Percentiles rank a stretch among this genome's conserved stretches.
Conservation (phyloP, 2,797 vertebrate species). For the Chaetodon trifasciatus region DNA sequence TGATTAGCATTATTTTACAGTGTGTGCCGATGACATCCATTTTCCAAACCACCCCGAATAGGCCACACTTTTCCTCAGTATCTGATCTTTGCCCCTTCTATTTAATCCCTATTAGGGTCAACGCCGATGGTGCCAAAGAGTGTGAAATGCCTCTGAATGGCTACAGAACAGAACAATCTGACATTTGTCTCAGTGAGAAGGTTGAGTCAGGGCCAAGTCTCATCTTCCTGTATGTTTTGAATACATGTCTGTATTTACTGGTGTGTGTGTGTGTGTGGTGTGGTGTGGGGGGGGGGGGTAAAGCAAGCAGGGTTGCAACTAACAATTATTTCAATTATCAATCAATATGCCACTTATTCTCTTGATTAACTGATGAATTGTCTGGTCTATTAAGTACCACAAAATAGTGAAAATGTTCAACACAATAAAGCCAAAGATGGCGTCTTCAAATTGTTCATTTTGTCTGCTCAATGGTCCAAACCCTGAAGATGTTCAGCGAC, state of each 20-base stretch:
- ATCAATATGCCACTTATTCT: neutral
- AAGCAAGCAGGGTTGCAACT: neutral
- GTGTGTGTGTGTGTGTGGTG: neutral
- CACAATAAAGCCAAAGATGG: neutral
- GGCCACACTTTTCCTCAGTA: neutral
- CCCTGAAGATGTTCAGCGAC: neutral
- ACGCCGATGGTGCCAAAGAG: neutral
- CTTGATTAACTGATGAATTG: neutral
- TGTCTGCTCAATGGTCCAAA: neutral
- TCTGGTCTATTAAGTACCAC: neutral
- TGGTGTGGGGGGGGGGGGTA: too few species aligned
- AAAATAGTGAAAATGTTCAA: neutral
- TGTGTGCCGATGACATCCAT: neutral
- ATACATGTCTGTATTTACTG: constrained; percentile 18
- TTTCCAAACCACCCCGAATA: constrained; percentile 3
- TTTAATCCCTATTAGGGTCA: constrained; percentile 18
- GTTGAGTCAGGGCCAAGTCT: constrained; percentile 3
- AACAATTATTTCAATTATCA: neutral
- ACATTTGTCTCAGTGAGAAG: constrained; percentile 14
- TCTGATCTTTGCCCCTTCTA: constrained; percentile 9
- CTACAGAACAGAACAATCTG: constrained; percentile 16
- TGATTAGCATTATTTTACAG: neutral
- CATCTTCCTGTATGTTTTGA: constrained; percentile 14
- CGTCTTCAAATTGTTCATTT: neutral
- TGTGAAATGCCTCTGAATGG: constrained; percentile 14